Evolutionary conservation across 1,140 invertebrate genomes (phyloP).

Genomic region (Procambarus virginalis): DNA sequence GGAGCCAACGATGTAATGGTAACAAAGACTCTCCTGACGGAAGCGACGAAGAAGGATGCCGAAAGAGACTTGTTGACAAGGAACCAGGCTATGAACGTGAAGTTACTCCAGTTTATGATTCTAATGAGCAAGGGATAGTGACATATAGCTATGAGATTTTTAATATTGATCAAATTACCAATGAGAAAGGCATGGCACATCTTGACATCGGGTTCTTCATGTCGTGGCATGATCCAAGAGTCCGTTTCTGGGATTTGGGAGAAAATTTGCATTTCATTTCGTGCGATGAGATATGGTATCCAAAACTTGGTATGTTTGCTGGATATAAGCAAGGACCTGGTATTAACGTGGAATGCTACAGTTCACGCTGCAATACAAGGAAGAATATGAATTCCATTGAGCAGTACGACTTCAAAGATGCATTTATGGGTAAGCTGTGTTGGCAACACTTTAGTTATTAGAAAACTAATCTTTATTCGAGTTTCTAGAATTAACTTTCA

Average conservation of each 20-base stretch:
- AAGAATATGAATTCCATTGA: too few relatives aligned
- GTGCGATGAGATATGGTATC: too few relatives aligned
- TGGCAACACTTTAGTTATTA: too few relatives aligned
- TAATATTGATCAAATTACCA: background rate
- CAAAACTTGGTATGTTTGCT: too few relatives aligned
- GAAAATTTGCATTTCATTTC: too few relatives aligned
- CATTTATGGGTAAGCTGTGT: too few relatives aligned
- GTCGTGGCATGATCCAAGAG: constrained; percentile 8
- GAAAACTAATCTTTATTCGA: too few relatives aligned
- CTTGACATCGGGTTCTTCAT: background rate
- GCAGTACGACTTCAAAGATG: too few relatives aligned
- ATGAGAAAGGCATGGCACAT: background rate
- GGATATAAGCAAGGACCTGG: too few relatives aligned
- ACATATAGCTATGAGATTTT: background rate
- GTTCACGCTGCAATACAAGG: too few relatives aligned
- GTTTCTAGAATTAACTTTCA: too few relatives aligned
- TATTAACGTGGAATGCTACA: too few relatives aligned
- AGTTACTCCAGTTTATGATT: background rate
- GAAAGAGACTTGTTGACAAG: background rate
- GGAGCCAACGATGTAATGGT: constrained; percentile 2
- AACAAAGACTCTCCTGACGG: background rate
- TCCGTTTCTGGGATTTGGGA: background rate
- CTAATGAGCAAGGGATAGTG: background rate
- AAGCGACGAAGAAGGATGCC: constrained; percentile 21
- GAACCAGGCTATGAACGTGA: background rate